Base-by-base conservation (phyloP, 2,888 invertebrate genomes). In the Platypus cylindrus region DNA sequence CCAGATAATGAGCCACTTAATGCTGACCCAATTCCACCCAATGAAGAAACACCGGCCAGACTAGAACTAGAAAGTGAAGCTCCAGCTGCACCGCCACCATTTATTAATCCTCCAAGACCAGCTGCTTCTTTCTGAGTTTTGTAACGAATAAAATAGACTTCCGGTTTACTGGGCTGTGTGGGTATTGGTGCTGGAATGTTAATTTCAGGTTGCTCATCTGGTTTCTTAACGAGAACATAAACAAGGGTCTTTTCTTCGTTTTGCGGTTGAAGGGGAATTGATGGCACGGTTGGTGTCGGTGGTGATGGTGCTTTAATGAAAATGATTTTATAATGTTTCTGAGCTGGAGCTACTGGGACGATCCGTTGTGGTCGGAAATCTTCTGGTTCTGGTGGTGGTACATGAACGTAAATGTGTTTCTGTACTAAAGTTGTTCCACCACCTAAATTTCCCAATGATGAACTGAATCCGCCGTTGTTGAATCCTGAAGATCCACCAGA, bases 91-190 rank as follows among this genome's bases (percentile, higher is more conserved):
- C 62, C 62, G 17, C 46, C 46, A 16, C 59, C 54, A 16, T 37
- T 37, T 11, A 52, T 43, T 60, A 60, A 36, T 11, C 38, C 31
- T 4, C 16, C 14, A 12, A 30, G 33, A 12, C 37, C 37, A 30
- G 30, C 16, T 23, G 36, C 30, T 43, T 68, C 67, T 54, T 65
- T 69, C 64, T 79, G 78, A 42, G 79, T 79, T 67, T 78, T 80
- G 71, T 82, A 82, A 48, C 78, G 73, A 71, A 82, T 86, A 71
- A 86, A 87, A 74, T 86, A 87, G 34, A 86, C 86, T 66, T 86
- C 86, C 35, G 86, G 86, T 67, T 86, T 86, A 59, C 81, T 77
- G 43, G 85, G 86, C 54, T 81, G 80, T 30, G 84, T 85, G 30
- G 86, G 84, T 2, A 76, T 73, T 11, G 78, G 67, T 9, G 79